Percentiles rank a stretch among this genome's conserved stretches.
Evolutionary conservation across 1,140 invertebrate species (phyloP).

Genomic region (Trialeurodes vaporariorum): DNA sequence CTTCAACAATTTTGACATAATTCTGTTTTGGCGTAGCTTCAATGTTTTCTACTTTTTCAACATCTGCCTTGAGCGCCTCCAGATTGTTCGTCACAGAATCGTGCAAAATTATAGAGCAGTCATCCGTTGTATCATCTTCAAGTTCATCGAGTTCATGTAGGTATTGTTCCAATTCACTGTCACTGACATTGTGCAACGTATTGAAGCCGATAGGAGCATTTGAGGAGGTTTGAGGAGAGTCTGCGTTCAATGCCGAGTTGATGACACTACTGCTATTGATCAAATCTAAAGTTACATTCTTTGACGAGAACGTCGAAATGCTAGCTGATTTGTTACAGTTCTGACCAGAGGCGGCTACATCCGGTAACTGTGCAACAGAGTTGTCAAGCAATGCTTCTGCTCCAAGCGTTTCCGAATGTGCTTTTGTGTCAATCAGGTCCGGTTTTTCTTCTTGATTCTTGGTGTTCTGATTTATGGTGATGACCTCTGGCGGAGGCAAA

Average conservation of each 20-base stretch:
- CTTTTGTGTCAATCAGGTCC: neutral
- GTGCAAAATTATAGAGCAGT: slow-evolving; percentile 20
- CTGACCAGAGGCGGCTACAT: neutral
- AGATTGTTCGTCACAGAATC: slow-evolving; percentile 23
- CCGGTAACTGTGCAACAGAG: neutral
- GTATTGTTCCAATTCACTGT: slow-evolving; percentile 44
- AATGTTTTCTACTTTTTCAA: slow-evolving; percentile 25
- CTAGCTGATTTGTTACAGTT: neutral
- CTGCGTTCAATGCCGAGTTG: neutral
- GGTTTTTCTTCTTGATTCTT: neutral
- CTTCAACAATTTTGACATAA: neutral
- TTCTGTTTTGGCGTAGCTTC: slow-evolving; percentile 15
- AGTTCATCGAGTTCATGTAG: slow-evolving; percentile 39
- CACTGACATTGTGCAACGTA: slow-evolving; percentile 39
- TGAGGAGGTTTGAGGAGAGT: neutral
- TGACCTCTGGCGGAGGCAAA: neutral
- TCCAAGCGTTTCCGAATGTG: neutral
- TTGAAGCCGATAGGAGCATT: slow-evolving; percentile 29
- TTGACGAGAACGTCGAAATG: neutral
- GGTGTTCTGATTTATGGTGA: neutral
- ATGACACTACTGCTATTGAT: neutral
- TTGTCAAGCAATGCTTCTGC: neutral
- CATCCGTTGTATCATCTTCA: slow-evolving; percentile 20
- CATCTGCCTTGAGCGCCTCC: slow-evolving; percentile 26
- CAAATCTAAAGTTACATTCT: neutral